Conservation (phyloP, 2,113 vertebrate genomes). For the Corythaixoides concolor region DNA sequence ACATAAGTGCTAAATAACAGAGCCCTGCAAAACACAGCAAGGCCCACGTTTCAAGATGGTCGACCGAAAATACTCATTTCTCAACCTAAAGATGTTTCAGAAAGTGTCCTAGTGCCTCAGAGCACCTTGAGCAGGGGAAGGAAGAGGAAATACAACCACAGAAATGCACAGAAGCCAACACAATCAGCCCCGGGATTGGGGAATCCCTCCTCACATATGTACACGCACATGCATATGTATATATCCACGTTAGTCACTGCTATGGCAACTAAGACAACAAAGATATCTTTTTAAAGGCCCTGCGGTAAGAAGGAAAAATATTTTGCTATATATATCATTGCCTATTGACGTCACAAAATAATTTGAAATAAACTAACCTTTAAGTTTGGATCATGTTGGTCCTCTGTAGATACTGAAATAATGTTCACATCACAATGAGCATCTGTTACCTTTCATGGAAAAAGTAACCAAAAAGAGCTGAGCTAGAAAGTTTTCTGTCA, state of each 20-base stretch:
- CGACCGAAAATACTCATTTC: not conserved
- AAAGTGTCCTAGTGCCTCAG: not conserved
- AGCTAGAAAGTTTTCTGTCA: constrained; percentile 26
- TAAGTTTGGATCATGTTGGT: not conserved
- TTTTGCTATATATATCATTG: constrained; percentile 63
- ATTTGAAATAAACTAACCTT: constrained; percentile 68
- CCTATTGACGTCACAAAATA: constrained; percentile 57
- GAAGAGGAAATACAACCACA: constrained; percentile 24
- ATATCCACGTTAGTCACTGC: constrained; percentile 31
- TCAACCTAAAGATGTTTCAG: not conserved
- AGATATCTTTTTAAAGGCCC: constrained; percentile 63
- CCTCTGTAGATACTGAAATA: constrained; percentile 39
- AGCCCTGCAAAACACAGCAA: not conserved
- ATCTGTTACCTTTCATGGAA: constrained; percentile 57
- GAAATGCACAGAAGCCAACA: not conserved
- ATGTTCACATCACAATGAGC: constrained; percentile 40
- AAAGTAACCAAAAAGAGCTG: not conserved
- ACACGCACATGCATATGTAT: not conserved
- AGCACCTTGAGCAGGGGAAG: not conserved
- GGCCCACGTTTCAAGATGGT: not conserved
- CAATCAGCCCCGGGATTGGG: constrained; percentile 13
- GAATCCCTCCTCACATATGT: constrained; percentile 43
- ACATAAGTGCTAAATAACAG: not conserved
- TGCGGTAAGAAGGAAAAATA: constrained; percentile 60
- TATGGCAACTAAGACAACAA: constrained; percentile 67